phyloP scores from a whole-genome alignment of 2,113 vertebrate genomes.

The Rhinolophus ferrumequinum region DNA sequence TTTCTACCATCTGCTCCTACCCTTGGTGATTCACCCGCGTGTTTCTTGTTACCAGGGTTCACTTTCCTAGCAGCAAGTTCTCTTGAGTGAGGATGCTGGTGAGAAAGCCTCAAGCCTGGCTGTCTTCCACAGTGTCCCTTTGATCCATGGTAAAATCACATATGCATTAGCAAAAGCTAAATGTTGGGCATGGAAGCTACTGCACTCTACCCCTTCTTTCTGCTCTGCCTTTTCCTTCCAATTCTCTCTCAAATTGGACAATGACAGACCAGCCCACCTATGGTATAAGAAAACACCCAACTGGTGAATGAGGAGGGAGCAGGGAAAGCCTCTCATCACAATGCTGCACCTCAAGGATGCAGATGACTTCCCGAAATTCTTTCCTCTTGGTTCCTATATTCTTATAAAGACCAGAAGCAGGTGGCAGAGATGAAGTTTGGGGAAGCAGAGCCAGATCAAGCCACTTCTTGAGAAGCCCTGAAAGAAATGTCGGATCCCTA shows the following conservation, averaged over 20 bases:
- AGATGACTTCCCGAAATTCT: not conserved
- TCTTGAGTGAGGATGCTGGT: not conserved
- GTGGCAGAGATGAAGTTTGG: not conserved
- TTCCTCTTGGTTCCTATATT: not conserved
- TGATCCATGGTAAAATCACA: not conserved
- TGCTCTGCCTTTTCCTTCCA: not conserved
- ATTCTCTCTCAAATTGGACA: not conserved
- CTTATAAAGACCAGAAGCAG: not conserved
- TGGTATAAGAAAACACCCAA: not conserved
- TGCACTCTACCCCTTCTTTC: not conserved
- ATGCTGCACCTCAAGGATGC: not conserved
- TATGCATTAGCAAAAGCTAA: not conserved
- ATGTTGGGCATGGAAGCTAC: not conserved
- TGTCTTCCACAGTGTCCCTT: not conserved
- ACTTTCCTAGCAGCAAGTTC: not conserved
- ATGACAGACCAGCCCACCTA: not conserved
- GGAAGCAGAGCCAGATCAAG: not conserved
- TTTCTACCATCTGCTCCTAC: not conserved
- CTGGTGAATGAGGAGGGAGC: not conserved
- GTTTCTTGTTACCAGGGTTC: not conserved
- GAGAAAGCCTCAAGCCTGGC: not conserved
- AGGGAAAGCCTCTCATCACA: not conserved
- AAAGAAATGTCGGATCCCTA: not conserved
- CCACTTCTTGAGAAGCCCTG: not conserved
- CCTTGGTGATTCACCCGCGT: not conserved